phyloP scores from a whole-genome alignment of 2,113 vertebrate species.

The Callorhinus ursinus region DNA sequence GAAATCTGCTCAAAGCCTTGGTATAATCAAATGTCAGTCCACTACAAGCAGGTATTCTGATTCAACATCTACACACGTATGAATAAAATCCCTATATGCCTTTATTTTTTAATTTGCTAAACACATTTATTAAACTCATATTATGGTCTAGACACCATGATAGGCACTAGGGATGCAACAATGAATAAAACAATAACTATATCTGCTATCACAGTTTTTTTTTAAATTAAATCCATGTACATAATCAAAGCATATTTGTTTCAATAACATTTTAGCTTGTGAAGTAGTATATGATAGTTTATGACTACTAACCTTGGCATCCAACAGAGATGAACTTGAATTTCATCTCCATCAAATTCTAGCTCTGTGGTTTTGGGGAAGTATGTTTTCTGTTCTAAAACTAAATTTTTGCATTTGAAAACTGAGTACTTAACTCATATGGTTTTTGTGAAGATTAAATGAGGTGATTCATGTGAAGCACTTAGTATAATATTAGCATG shows the following conservation, averaged over 20 bases:
- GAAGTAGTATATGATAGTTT: background rate
- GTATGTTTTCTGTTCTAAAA: background rate
- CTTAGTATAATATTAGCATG: background rate
- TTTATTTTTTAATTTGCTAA: conserved; percentile 16
- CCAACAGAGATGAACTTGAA: background rate
- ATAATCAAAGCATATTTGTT: background rate
- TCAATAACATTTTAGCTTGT: conserved; percentile 24
- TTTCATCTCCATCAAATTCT: background rate
- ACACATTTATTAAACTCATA: background rate
- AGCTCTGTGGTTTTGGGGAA: background rate
- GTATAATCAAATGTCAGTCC: background rate
- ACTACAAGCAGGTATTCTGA: background rate
- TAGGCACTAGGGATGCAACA: background rate
- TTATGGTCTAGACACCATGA: background rate
- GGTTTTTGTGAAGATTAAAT: conserved; percentile 21
- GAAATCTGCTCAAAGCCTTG: background rate
- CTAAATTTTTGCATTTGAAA: conserved; percentile 43
- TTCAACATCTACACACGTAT: background rate
- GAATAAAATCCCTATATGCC: background rate
- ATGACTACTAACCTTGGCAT: background rate
- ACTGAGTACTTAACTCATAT: background rate
- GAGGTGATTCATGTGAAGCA: background rate
- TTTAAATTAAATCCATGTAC: background rate
- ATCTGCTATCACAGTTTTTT: background rate
- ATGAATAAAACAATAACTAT: background rate